Conservation (phyloP, 92 coral and sea anemone species). For the Isaurus tuberculatus region DNA sequence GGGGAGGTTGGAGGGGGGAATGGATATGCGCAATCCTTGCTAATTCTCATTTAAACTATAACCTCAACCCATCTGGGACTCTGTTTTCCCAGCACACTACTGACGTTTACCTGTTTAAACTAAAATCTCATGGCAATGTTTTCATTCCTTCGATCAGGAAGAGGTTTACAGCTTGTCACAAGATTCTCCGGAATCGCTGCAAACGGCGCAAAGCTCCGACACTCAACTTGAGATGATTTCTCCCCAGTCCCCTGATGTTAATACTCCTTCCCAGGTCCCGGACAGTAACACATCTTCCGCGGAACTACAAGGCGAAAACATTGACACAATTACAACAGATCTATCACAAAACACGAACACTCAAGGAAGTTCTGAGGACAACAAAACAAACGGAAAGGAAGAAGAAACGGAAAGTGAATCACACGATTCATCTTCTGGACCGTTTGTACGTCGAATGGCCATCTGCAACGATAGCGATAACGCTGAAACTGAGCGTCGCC, state of each 20-base stretch:
- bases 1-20: too few species aligned
- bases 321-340: neutral
- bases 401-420: neutral
- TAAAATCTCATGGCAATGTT: neutral
- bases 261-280: neutral
- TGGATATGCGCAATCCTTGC: too few species aligned
- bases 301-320: constrained; percentile 5
- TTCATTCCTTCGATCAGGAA: neutral
- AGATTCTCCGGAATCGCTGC: neutral
- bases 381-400: neutral
- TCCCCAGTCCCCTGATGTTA: neutral
- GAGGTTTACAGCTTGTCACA: neutral
- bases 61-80: too few species aligned
- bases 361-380: neutral
- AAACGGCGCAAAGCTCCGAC: neutral
- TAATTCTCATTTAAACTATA: too few species aligned
- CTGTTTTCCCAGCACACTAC: neutral
- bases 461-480: constrained; percentile 35
- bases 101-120: neutral
- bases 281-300: neutral
- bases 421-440: neutral
- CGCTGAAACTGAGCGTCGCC: constrained; percentile 22
- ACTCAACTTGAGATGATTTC: neutral
- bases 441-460: constrained; percentile 32
- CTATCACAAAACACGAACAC: neutral